Base-by-base conservation (phyloP, 2,888 invertebrate species). In the Ophion ellenae region DNA sequence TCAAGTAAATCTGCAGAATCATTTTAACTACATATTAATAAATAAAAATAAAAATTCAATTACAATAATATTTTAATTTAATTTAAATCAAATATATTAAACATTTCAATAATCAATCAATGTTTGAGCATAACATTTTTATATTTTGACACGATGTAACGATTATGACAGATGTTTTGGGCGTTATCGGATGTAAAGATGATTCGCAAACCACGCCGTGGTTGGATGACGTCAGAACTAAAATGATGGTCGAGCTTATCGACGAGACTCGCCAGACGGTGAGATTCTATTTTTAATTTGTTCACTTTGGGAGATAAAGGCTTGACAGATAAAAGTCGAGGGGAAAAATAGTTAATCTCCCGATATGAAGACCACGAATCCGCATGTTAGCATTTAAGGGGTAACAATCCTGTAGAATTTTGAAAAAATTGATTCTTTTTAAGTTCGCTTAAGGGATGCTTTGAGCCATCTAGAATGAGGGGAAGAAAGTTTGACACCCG, bases 141-240 rank as follows among this genome's bases (percentile, higher is more conserved):
- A 36, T 10, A 24, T 45, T 45, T 20, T 45, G 10, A 61, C 1
- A 61, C 61, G 36, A 4, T 7, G 3, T 64, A 11, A 64, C 14
- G 36, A 32, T 67, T 40, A 40, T 11, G 40, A 57, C 70, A 75
- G 81, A 76, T 53, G 40, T 81, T 64, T 63, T 81, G 36, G 81
- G 36, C 14, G 53, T 81, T 17, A 36, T 81, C 59, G 17, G 1
- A 53, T 11, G 53, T 53, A 47, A 11, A 20, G 2, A 11, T 36
- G n/a, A n/a, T 66, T n/a, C 17, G n/a, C 17, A 32, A 28, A 36
- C 20, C 2, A 9, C 28, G 9, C 47, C 32, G 5, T 76, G 76
- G 28, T 53, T 11, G 0, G 61, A 63, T 14, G 28, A n/a, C 9
- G 40, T 11, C 24, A 61, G 2, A 61, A 2, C 11, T 4, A 36